phyloP scores from a whole-genome alignment of 2,888 invertebrate species.

The Acrobasis consociella region DNA sequence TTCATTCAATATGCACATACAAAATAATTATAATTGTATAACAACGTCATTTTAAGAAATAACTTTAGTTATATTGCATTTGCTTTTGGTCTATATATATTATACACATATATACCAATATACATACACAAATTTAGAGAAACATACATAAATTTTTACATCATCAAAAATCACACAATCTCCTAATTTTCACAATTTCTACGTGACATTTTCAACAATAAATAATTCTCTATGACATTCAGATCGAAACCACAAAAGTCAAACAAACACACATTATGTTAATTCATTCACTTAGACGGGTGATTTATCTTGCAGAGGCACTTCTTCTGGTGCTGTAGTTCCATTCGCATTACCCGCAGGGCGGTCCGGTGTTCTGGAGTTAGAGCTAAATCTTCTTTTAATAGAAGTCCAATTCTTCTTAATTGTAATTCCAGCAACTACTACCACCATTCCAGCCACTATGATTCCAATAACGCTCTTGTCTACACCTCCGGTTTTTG shows the following conservation, averaged over 20 bases:
- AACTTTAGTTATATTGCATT: too few species aligned
- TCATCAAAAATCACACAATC: slow-evolving; percentile 6
- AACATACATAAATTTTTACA: background rate
- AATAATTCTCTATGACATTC: slow-evolving; percentile 54
- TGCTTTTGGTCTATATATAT: too few species aligned
- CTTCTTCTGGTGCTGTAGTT: slow-evolving; percentile 63
- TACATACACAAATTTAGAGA: background rate
- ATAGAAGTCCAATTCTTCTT: slow-evolving; percentile 83
- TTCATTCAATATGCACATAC: background rate
- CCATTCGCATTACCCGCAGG: slow-evolving; percentile 55
- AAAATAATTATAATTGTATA: too few species aligned
- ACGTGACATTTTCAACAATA: slow-evolving; percentile 37
- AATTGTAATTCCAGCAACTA: slow-evolving; percentile 77
- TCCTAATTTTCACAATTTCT: slow-evolving; percentile 8
- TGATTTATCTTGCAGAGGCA: slow-evolving; percentile 72
- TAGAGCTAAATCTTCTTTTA: slow-evolving; percentile 64
- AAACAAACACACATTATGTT: slow-evolving; percentile 32
- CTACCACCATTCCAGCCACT: slow-evolving; percentile 77
- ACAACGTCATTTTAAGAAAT: too few species aligned
- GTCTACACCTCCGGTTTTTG: slow-evolving; percentile 73
- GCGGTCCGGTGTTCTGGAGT: slow-evolving; percentile 61
- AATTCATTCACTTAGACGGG: slow-evolving; percentile 54
- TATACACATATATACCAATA: too few species aligned
- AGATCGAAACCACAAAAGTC: slow-evolving; percentile 67
- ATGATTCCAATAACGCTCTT: slow-evolving; percentile 80